phyloP scores from a whole-genome alignment of 1,140 invertebrate species.

The Oscheius sp. region DNA sequence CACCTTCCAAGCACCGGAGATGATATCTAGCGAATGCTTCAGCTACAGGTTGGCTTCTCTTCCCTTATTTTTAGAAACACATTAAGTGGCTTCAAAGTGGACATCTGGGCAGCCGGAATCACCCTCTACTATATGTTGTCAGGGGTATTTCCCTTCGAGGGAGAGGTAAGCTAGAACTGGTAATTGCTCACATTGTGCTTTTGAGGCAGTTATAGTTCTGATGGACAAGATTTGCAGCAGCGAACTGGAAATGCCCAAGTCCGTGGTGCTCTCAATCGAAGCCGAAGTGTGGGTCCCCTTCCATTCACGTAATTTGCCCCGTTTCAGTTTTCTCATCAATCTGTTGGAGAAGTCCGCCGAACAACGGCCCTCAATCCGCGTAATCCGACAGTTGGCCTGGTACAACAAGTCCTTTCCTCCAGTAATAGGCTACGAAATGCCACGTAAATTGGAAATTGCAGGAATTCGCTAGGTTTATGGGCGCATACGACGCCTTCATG shows the following conservation, averaged over 20 bases:
- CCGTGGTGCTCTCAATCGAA: too few species aligned
- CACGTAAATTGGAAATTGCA: too few species aligned
- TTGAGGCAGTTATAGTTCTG: not conserved
- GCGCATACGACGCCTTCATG: too few species aligned
- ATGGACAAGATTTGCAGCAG: not conserved
- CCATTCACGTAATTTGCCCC: too few species aligned
- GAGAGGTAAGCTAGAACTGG: not conserved
- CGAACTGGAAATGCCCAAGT: slow-evolving; percentile 2
- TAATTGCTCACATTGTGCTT: not conserved
- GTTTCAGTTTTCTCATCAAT: too few species aligned
- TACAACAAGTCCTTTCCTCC: too few species aligned
- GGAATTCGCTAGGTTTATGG: too few species aligned
- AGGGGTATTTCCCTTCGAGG: slow-evolving; percentile 54
- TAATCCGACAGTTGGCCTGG: not conserved
- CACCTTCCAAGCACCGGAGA: slow-evolving; percentile 96
- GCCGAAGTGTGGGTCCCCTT: too few species aligned
- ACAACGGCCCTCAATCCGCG: not conserved
- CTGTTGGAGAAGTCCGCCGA: not conserved
- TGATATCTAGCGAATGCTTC: slow-evolving; percentile 85
- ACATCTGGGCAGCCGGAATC: slow-evolving; percentile 53
- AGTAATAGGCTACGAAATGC: too few species aligned
- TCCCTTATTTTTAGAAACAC: not conserved
- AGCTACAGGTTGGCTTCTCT: slow-evolving; percentile 65
- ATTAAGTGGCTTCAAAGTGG: slow-evolving; percentile 47
- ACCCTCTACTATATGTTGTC: slow-evolving; percentile 54